phyloP scores from a whole-genome alignment of 1,140 invertebrate species.

The Riptortus pedestris region DNA sequence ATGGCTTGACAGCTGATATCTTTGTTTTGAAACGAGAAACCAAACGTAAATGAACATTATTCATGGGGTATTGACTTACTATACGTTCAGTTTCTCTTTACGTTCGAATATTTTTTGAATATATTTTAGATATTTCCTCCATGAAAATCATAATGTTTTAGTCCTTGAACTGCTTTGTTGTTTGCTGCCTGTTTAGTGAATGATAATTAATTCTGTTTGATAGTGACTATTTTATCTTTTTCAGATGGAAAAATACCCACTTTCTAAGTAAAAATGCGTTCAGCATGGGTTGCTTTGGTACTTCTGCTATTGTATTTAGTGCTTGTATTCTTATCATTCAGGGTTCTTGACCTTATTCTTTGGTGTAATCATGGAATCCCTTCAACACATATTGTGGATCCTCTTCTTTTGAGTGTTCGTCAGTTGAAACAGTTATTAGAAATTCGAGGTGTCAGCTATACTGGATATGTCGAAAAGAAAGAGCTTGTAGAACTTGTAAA shows the following conservation, averaged over 20 bases:
- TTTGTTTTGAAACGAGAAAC: background rate
- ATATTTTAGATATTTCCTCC: background rate
- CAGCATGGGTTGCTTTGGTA: slow-evolving; percentile 23
- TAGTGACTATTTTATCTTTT: background rate
- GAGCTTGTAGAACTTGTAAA: slow-evolving; percentile 41
- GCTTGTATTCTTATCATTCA: slow-evolving; percentile 31
- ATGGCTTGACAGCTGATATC: slow-evolving; percentile 12
- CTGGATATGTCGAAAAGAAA: slow-evolving; percentile 42
- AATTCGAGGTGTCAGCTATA: slow-evolving; percentile 42
- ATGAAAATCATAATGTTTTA: background rate
- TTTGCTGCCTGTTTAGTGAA: background rate
- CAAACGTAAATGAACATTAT: background rate
- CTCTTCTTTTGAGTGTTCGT: slow-evolving; percentile 41
- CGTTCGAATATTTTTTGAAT: background rate
- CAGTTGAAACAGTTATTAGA: slow-evolving; percentile 43
- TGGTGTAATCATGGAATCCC: slow-evolving; percentile 33
- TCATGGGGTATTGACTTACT: background rate
- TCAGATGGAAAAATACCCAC: background rate
- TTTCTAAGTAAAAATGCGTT: slow-evolving; percentile 20
- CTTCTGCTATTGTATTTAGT: slow-evolving; percentile 33
- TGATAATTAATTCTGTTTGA: no score
- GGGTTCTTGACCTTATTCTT: slow-evolving; percentile 32
- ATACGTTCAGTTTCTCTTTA: background rate
- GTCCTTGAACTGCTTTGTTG: background rate
- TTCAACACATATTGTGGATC: slow-evolving; percentile 37